Base-by-base conservation (phyloP, 2,888 invertebrate species). In the Selenia dentaria region DNA sequence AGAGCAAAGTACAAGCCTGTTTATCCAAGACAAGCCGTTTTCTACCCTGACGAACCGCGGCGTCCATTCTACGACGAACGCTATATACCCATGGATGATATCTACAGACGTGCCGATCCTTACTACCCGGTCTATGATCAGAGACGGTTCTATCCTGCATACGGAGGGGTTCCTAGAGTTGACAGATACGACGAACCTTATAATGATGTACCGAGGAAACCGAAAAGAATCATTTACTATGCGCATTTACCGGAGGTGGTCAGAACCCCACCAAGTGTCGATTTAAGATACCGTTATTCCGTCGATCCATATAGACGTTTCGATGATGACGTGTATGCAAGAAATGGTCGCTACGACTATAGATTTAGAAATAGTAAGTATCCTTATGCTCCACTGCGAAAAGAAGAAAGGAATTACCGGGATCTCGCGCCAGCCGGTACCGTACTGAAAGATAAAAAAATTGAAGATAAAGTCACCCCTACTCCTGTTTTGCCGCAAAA, bases 181-280 rank as follows among this genome's bases (percentile, higher is more conserved):
- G 89, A 89, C 42, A 75, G 87, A 61, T 90, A 81, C 59, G 91
- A 91, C 44, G 89, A 87, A 14, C 59, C 64, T 1, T 83, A 85
- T 40, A 87, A 90, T 52, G 86, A 83, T 57, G 73, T 86, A 5
- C 80, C 87, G 1, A 74, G 88, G 38, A 92, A 91, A 64, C 92
- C 92, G 4, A 92, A 92, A 61, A 89, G 94, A 45, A 93, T 94
- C 40, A 93, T 94, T 43, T 94, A 94, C 66, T 94, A 94, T 58
- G 94, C 94, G 0, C 94, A 94, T 67, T 76, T 94, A 16, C 94
- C 94, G 6, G 94, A 94, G 74, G 92, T 94, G 2, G 92, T 94
- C 0, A 83, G 94, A 38, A 91, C 92, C 12, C 93, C 93, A 11
- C 91, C 93, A 5, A 92, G 88, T 59, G 92, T 92, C 6, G 92